Evolutionary conservation across 2,888 invertebrate genomes (phyloP), one percentile per base, ranked within the genome.

Genomic region (Ashinkailepas kermadecensis): DNA sequence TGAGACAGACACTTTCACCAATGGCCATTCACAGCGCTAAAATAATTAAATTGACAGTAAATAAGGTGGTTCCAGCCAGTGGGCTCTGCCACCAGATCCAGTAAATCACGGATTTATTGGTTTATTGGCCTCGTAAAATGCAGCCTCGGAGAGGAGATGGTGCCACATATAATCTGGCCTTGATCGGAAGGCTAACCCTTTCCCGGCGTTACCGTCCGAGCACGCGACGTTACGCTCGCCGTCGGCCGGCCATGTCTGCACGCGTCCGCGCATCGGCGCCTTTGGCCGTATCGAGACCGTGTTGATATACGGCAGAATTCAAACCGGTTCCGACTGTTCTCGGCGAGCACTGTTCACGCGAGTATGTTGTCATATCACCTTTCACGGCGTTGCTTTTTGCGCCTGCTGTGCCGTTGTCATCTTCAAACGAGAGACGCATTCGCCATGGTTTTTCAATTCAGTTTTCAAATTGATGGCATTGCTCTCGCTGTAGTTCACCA

Each of bases 181-280:
- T 74, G 74, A 74, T 74, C 56, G 21, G 74, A 74, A 74, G 74
- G 74, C 21, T 74, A 74, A 54, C 74, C 74, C 74, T 74, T 74
- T 74, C 74, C 21, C 74, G 15, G 70, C 70, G 39, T 67, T 67
- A 25, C 25, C 25, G 25, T 54, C 56, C 13, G 39, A 39, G 4
- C 39, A 39, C 39, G 39, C 39, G 39, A 39, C 39, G 39, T 39
- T 39, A 4, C 39, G 39, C 39, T 39, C 39, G 4, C 39, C 4
- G 39, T 3, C 39, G 39, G 39, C 25, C 15, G 70, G 39, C 13
- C 25, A 67, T 39, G 39, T 39, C 39, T 3, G 39, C 39, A 39
- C 39, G 39, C 39, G 39, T 4, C 39, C 4, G 39, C 39, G 39
- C 39, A 39, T 39, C 39, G 39, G 39, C 39, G 39, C 39, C 39